Base-by-base conservation (phyloP, 2,888 invertebrate genomes). In the Agrypnus murinus region DNA sequence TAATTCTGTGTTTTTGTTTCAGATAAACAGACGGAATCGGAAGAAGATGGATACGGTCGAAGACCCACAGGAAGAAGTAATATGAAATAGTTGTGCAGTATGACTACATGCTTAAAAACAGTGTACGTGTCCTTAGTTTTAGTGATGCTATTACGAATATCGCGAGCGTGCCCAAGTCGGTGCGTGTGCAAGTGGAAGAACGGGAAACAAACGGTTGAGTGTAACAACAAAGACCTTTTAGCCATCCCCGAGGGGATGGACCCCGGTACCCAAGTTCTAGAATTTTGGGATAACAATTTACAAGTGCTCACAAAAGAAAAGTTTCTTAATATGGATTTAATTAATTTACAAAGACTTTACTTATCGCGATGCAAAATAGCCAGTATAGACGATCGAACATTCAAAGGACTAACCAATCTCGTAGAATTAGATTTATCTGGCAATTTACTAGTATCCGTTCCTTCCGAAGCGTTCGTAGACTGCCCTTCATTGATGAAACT, bases 111-210 rank as follows among this genome's bases (percentile, higher is more conserved):
- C 40, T 45, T 69, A 67, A 74, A 65, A 63, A 71, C 58, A 50
- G 40, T 65, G 60, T 73, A 71, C 69, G 69, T 69, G 70, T 59
- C 72, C 34, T 70, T 75, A 59, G 64, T 67, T 60, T 50, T 77
- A 66, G 66, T 65, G 67, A 64, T 69, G 45, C 59, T 69, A 48
- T 58, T 77, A 57, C 57, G 32, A 53, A 58, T 50, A 38, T 50
- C 58, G 25, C 48, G 45, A 91, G 89, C 90, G 53, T 96, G 95
- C 83, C 95, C 95, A 15, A 87, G 89, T 31, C 90, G 91, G 75
- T 97, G 96, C 85, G 88, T 91, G 66, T 97, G 97, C 88, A 95
- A 95, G 84, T 96, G 96, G 96, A 96, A 95, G 85, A 93, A 93
- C 82, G 96, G 96, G 53, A 97, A 97, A 82, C 93, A 95, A 83